phyloP scores from a whole-genome alignment of 1,140 invertebrate species.

The Brachionus rotundiformis region DNA sequence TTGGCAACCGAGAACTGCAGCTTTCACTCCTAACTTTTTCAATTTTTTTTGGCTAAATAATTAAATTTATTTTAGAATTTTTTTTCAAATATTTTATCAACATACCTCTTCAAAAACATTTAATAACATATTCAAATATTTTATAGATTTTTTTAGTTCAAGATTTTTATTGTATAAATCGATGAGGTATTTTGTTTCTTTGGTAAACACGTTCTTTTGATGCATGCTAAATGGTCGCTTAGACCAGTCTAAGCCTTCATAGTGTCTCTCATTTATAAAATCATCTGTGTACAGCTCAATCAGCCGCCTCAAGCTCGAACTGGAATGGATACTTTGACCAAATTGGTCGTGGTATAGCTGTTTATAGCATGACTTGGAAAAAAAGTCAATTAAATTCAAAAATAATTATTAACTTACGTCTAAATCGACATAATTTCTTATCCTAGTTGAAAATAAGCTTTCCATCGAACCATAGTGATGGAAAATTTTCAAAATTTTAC shows the following conservation, averaged over 20 bases:
- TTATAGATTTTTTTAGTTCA: background rate
- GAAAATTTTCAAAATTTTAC: background rate
- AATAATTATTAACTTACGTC: background rate
- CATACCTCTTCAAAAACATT: background rate
- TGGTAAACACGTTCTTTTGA: conserved; percentile 1
- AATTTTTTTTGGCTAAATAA: background rate
- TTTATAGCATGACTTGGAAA: background rate
- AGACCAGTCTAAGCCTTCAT: background rate
- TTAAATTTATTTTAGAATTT: background rate
- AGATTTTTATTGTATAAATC: conserved; percentile 16
- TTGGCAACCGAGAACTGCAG: background rate
- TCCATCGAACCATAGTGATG: background rate
- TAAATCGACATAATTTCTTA: conserved; percentile 3
- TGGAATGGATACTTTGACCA: background rate
- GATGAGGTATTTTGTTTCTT: conserved; percentile 25
- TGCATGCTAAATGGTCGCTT: background rate
- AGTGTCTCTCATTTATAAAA: background rate
- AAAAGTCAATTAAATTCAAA: background rate
- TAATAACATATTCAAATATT: background rate
- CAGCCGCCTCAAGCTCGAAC: background rate
- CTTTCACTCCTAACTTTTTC: background rate
- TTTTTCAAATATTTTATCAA: background rate
- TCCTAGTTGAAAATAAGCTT: background rate
- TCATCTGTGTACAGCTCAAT: background rate
- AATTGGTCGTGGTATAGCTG: background rate